Evolutionary conservation across 2,113 vertebrate genomes (phyloP).

Genomic region (Alces alces): DNA sequence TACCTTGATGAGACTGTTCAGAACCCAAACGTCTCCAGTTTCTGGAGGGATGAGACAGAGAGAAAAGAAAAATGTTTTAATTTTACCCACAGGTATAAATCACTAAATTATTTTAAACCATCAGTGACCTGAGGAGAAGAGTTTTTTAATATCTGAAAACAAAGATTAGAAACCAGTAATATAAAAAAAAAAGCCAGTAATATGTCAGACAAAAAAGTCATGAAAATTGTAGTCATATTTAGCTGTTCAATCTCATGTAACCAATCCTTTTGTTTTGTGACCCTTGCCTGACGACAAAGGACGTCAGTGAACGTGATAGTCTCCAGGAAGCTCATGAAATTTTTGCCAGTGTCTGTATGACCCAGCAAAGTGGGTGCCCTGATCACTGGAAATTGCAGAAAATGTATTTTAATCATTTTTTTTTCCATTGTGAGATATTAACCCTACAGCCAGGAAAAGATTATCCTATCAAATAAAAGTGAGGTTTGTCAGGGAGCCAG

Average conservation of each 20-base stretch:
- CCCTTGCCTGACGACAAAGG: neutral
- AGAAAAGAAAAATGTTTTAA: neutral
- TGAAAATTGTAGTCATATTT: neutral
- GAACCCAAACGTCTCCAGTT: neutral
- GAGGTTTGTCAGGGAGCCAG: neutral
- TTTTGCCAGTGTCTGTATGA: neutral
- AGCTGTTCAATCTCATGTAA: neutral
- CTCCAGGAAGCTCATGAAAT: neutral
- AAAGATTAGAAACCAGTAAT: neutral
- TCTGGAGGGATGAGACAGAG: neutral
- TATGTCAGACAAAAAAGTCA: neutral
- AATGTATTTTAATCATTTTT: neutral
- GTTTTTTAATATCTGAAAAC: neutral
- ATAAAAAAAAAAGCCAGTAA: neutral
- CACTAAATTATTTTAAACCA: neutral
- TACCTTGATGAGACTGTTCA: neutral
- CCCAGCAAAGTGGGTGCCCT: neutral
- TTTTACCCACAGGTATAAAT: neutral
- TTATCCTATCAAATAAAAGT: neutral
- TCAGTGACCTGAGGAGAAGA: neutral
- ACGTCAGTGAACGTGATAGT: neutral
- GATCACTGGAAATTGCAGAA: neutral
- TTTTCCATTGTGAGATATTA: neutral
- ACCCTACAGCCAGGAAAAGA: neutral
- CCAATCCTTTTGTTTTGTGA: neutral